phyloP scores from a whole-genome alignment of 1,140 invertebrate species.

The Penaeus indicus region DNA sequence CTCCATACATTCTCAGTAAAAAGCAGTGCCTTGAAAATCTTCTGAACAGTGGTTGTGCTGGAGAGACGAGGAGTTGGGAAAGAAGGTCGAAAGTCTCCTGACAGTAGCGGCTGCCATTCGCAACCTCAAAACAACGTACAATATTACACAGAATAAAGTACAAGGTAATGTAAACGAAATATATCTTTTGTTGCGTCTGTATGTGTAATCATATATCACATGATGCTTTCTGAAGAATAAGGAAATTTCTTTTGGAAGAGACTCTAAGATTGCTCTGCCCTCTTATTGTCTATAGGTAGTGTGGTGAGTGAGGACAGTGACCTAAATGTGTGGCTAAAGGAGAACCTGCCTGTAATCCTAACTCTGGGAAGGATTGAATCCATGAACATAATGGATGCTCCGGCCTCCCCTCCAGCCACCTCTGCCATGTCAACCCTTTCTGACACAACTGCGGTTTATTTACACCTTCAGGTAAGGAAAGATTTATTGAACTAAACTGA shows the following conservation, averaged over 20 bases:
- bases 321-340: not conserved
- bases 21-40: too few relatives aligned
- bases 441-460: constrained; percentile 29
- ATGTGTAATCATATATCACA: not conserved
- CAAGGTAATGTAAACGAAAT: constrained; percentile 67
- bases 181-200: not conserved
- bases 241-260: not conserved
- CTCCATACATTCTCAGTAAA: not conserved
- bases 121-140: constrained; percentile 76
- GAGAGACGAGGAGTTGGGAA: constrained; percentile 73
- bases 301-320: constrained; percentile 13
- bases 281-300: constrained; percentile 13
- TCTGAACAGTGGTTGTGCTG: constrained; percentile 68
- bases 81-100: constrained; percentile 74
- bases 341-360: not conserved
- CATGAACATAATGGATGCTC: not conserved
- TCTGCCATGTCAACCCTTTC: constrained; percentile 32
- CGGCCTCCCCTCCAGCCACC: not conserved
- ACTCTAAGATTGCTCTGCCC: too few relatives aligned
- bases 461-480: constrained; percentile 37
- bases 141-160: constrained; percentile 74
- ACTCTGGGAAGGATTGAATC: constrained; percentile 20
- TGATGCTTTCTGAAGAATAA: not conserved
- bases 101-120: constrained; percentile 75
- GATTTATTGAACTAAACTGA: not conserved